Evolutionary conservation across 2,113 vertebrate genomes (phyloP).

Genomic region (Pristiophorus japonicus): DNA sequence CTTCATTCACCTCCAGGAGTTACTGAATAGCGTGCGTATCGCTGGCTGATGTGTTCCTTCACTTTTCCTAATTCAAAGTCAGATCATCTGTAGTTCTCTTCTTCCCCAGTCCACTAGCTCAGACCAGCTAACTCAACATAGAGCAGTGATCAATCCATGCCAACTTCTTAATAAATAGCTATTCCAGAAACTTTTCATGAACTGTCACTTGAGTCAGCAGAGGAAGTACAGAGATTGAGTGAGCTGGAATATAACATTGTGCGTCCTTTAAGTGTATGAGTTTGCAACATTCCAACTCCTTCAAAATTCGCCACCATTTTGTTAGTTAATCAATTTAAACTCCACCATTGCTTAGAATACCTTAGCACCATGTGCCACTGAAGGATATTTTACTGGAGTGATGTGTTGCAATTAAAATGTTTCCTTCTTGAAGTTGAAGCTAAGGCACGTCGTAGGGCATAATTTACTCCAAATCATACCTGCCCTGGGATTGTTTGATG

Average conservation of each 20-base stretch:
- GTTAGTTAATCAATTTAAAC: not conserved
- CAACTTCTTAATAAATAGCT: not conserved
- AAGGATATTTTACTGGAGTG: not conserved
- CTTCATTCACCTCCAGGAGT: not conserved
- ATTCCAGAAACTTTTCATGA: not conserved
- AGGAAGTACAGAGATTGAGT: not conserved
- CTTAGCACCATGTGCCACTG: not conserved
- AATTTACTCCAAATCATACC: not conserved
- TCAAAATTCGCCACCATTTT: not conserved
- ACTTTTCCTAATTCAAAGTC: not conserved
- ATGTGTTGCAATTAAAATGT: not conserved
- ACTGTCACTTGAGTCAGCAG: not conserved
- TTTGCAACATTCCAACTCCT: not conserved
- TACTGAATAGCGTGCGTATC: not conserved
- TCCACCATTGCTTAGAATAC: not conserved
- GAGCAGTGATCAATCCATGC: not conserved
- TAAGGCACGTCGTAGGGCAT: not conserved
- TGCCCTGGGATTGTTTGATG: not conserved
- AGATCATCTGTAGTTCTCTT: not conserved
- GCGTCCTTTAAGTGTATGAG: not conserved
- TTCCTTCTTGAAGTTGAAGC: too few species aligned
- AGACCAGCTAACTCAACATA: not conserved
- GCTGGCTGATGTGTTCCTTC: not conserved
- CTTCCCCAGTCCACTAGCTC: not conserved
- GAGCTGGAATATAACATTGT: not conserved